Percentiles rank a stretch among this genome's conserved stretches.
Conservation (phyloP, 1,140 invertebrate genomes). For the Anoplophora glabripennis region DNA sequence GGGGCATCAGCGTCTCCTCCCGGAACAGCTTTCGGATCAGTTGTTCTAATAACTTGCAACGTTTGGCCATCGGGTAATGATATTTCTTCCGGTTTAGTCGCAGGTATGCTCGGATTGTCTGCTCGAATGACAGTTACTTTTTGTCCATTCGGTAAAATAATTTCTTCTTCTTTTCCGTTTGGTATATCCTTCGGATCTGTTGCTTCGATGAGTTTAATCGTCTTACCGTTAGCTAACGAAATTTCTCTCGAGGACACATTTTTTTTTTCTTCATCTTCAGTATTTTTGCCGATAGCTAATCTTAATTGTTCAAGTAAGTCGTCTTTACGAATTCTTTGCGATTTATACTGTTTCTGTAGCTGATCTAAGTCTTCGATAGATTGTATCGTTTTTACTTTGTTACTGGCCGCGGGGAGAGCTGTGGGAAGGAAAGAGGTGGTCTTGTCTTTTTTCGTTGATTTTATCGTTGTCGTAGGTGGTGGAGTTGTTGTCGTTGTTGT, state of each 20-base stretch:
- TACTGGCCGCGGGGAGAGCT: conserved; percentile 22
- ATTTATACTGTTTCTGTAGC: conserved; percentile 45
- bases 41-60: conserved; percentile 65
- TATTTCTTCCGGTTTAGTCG: conserved; percentile 36
- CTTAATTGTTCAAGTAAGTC: conserved; percentile 69
- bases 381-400: conserved; percentile 38
- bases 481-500: conserved; percentile 49
- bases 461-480: conserved; percentile 29
- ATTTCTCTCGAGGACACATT: conserved; percentile 72
- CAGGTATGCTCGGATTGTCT: conserved; percentile 57
- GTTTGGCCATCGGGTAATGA: conserved; percentile 69
- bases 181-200: conserved; percentile 62
- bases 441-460: not conserved
- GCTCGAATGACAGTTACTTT: conserved; percentile 69
- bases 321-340: conserved; percentile 51
- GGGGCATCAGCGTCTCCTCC: conserved; percentile 41
- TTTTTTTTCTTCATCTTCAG: conserved; percentile 59
- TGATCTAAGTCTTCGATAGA: conserved; percentile 43
- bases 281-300: conserved; percentile 65
- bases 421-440: conserved; percentile 33
- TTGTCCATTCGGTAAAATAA: conserved; percentile 69
- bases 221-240: conserved; percentile 69
- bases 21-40: conserved; percentile 60
- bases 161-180: conserved; percentile 55
- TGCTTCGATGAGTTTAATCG: conserved; percentile 68